phyloP scores from a whole-genome alignment of 2,113 vertebrate species.

The Nannobrachium achirus region DNA sequence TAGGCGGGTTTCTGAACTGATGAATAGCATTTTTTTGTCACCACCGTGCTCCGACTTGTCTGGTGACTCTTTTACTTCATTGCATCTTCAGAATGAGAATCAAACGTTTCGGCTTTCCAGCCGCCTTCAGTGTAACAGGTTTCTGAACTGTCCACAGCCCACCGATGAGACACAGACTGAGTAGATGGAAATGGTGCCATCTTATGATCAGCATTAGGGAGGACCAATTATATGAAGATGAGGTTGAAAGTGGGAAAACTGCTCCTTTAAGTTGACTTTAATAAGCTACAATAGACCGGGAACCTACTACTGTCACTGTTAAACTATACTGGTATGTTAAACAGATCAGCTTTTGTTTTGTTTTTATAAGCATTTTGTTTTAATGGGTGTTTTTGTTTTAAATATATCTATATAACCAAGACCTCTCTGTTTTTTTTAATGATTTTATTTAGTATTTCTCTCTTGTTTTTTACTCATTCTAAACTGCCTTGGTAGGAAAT shows the following conservation, averaged over 20 bases:
- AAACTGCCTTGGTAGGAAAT: background rate
- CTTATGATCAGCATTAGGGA: background rate
- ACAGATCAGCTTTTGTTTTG: background rate
- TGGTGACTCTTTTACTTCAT: too few species aligned
- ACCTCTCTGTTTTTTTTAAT: background rate
- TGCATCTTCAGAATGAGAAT: too few species aligned
- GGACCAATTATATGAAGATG: background rate
- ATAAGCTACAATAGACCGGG: slow-evolving; percentile 2
- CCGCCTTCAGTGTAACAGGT: too few species aligned
- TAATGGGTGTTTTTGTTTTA: background rate
- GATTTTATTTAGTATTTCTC: background rate
- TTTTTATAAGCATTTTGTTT: background rate
- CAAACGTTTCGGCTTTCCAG: too few species aligned
- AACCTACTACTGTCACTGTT: slow-evolving; percentile 2
- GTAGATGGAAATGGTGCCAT: background rate
- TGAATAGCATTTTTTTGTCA: too few species aligned
- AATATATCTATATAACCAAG: background rate
- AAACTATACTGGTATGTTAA: background rate
- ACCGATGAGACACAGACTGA: too few species aligned
- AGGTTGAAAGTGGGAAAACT: background rate
- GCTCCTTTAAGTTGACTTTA: background rate
- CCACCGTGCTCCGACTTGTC: too few species aligned
- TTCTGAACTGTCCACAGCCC: too few species aligned
- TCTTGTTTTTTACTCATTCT: background rate
- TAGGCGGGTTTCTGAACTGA: too few species aligned